Percentiles rank a stretch among this genome's conserved stretches.
Conservation (phyloP, 2,797 vertebrate genomes). For the Sphenodon punctatus region DNA sequence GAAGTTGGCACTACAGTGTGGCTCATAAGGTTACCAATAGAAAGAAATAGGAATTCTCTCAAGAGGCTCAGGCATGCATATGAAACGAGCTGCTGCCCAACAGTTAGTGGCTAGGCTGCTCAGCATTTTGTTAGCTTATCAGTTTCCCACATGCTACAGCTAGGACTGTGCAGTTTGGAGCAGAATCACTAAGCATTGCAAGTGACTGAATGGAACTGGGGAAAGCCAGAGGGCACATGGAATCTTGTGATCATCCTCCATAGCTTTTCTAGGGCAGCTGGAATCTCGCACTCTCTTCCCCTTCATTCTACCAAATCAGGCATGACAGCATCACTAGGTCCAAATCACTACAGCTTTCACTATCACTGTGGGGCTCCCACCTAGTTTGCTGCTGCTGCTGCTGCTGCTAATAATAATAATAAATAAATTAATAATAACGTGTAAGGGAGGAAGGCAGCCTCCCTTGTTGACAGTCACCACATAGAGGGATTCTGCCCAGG, state of each 20-base stretch:
- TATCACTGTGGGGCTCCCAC: too few relatives aligned
- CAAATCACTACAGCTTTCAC: too few relatives aligned
- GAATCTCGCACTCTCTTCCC: too few relatives aligned
- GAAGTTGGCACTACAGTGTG: neutral
- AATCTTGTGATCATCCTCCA: neutral
- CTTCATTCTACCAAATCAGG: neutral
- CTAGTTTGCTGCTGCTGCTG: too few relatives aligned
- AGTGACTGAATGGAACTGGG: neutral
- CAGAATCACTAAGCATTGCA: neutral
- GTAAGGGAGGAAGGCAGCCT: too few relatives aligned
- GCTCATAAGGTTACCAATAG: neutral
- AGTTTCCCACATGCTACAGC: fast-evolving
- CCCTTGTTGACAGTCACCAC: too few relatives aligned
- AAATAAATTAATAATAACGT: too few relatives aligned
- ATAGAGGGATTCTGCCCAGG: too few relatives aligned
- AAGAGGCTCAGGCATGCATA: neutral
- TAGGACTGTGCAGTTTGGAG: neutral
- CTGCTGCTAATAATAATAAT: too few relatives aligned
- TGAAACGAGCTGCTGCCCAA: neutral
- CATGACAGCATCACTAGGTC: neutral
- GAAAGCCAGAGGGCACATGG: neutral
- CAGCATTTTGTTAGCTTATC: neutral
- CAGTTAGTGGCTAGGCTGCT: fast-evolving
- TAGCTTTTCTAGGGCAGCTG: too few relatives aligned
- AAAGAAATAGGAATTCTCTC: too few relatives aligned